Conservation (phyloP, 2,888 invertebrate species). For the Ferdinandea cuprea region DNA sequence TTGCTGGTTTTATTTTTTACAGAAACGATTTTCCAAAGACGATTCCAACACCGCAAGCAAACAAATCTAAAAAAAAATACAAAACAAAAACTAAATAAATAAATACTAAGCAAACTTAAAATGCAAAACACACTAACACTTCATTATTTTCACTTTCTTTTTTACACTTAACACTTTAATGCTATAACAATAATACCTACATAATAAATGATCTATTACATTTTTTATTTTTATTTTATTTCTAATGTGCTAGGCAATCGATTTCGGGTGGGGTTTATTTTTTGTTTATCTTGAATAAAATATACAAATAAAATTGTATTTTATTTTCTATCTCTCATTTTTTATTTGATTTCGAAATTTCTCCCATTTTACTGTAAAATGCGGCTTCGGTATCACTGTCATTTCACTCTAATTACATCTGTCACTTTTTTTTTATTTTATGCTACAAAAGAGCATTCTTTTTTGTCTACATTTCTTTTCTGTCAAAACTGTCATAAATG, state of each 20-base stretch:
- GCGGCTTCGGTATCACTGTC: conserved; percentile 14
- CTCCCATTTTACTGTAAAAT: background rate
- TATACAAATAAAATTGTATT: background rate
- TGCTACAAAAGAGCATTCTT: conserved; percentile 19
- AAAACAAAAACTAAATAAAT: conserved; percentile 41
- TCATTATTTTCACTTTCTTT: conserved; percentile 50
- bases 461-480: conserved; percentile 40
- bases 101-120: conserved; percentile 26
- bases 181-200: conserved; percentile 12
- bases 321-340: conserved; percentile 20
- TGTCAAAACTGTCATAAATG: conserved; percentile 46
- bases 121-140: conserved; percentile 41
- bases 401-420: conserved; percentile 33
- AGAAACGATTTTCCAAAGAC: conserved; percentile 84
- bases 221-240: conserved; percentile 5
- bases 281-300: conserved; percentile 15
- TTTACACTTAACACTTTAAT: conserved; percentile 51
- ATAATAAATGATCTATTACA: too few relatives aligned
- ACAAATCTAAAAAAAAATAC: conserved; percentile 73
- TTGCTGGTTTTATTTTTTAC: conserved; percentile 81
- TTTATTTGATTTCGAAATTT: background rate
- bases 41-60: conserved; percentile 79
- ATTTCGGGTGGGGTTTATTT: conserved; percentile 17
- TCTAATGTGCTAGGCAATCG: conserved; percentile 5
- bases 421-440: conserved; percentile 25